phyloP scores from a whole-genome alignment of 2,888 invertebrate species.

The Myopa tessellatipennis region DNA sequence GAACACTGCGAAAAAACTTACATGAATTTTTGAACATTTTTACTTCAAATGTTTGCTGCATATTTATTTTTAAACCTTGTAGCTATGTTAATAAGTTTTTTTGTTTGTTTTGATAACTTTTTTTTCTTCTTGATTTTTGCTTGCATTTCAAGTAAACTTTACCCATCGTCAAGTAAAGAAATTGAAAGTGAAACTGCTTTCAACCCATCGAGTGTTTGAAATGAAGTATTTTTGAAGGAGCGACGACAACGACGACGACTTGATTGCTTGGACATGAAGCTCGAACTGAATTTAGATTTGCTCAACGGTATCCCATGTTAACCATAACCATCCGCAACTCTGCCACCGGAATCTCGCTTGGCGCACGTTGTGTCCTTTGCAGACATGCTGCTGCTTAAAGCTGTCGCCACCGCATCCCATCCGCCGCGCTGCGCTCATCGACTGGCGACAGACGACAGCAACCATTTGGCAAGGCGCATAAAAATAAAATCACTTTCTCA shows the following conservation, averaged over 20 bases:
- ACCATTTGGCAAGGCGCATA: conserved; percentile 2
- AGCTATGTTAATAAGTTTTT: neutral
- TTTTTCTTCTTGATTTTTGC: no score
- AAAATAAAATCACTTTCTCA: conserved; percentile 28
- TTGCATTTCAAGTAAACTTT: no score
- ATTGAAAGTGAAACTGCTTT: neutral
- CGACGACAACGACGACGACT: conserved; percentile 49
- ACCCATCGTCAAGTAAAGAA: neutral
- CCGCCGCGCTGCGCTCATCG: neutral
- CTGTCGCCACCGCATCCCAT: neutral
- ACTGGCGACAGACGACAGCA: neutral
- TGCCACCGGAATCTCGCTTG: conserved; percentile 50
- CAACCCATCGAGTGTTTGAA: neutral
- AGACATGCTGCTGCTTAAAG: conserved; percentile 30
- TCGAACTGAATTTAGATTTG: conserved; percentile 63
- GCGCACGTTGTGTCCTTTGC: conserved; percentile 50
- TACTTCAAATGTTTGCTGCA: no score
- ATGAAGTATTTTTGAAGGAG: neutral
- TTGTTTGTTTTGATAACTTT: conserved; percentile 14
- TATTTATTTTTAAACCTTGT: no score
- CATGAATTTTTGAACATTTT: no score
- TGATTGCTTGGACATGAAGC: conserved; percentile 60
- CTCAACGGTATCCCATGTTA: conserved; percentile 56
- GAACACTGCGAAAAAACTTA: no score
- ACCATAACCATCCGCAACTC: conserved; percentile 57